Conservation (phyloP, 2,113 vertebrate genomes). For the Emydura subglobosa region DNA sequence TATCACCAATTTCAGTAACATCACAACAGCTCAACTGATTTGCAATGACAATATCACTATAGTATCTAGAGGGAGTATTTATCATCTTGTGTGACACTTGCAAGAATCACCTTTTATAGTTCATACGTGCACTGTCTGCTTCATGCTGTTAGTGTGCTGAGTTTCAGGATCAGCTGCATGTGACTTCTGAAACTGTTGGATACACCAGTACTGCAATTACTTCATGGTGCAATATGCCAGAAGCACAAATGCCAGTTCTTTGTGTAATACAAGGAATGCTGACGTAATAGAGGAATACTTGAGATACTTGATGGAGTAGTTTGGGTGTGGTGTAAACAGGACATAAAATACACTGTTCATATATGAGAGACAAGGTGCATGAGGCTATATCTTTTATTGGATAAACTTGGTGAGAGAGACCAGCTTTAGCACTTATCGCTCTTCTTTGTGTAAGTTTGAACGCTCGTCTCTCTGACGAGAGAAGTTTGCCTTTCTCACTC, state of each 20-base stretch:
- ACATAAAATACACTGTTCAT: background rate
- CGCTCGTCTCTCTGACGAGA: background rate
- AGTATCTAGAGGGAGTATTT: background rate
- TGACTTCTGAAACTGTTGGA: constrained; percentile 10
- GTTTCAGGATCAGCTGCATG: background rate
- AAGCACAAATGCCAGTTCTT: background rate
- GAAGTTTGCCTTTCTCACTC: background rate
- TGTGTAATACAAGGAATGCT: background rate
- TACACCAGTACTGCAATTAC: background rate
- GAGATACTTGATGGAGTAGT: background rate
- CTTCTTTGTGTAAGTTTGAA: background rate
- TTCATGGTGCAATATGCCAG: background rate
- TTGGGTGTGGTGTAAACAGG: constrained; percentile 9
- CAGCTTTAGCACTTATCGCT: background rate
- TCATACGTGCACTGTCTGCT: background rate
- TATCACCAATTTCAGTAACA: background rate
- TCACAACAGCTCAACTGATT: background rate
- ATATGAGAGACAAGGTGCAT: background rate
- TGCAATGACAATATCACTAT: background rate
- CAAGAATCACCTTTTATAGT: background rate
- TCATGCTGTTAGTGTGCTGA: constrained; percentile 14
- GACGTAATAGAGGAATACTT: background rate
- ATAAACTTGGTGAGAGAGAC: background rate
- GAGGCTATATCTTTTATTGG: background rate
- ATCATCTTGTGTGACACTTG: background rate